Evolutionary conservation across 2,113 vertebrate species (phyloP).

Genomic region (Ictalurus furcatus): DNA sequence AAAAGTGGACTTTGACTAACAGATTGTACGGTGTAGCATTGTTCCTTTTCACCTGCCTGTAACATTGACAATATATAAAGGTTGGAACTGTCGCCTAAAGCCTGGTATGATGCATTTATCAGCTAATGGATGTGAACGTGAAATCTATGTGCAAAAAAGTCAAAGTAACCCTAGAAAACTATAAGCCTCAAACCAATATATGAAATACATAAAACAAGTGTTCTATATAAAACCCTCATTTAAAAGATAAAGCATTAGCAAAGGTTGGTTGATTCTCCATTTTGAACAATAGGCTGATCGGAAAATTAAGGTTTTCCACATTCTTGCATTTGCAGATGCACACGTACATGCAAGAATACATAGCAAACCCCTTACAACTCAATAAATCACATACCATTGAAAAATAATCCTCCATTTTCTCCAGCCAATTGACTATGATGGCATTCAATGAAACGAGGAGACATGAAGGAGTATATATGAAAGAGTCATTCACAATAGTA

Average conservation of each 20-base stretch:
- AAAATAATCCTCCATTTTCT: constrained; percentile 35
- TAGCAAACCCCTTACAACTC: constrained; percentile 3
- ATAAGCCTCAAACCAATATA: neutral
- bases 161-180: neutral
- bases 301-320: neutral
- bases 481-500: constrained; percentile 43
- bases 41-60: constrained; percentile 22
- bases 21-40: constrained; percentile 14
- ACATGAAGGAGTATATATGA: constrained; percentile 40
- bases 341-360: neutral
- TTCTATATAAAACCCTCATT: neutral
- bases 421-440: constrained; percentile 40
- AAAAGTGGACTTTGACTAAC: constrained; percentile 42
- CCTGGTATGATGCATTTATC: constrained; percentile 4
- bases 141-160: neutral
- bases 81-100: constrained; percentile 13
- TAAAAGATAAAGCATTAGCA: neutral
- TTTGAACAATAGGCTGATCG: neutral
- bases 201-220: neutral
- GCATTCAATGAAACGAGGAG: constrained; percentile 38
- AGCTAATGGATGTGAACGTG: neutral
- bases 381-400: constrained; percentile 26
- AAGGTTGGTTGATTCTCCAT: neutral
- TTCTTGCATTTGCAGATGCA: constrained; percentile 4
- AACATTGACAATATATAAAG: constrained; percentile 27